Conservation (phyloP, 2,888 invertebrate species). For the Drosophila paramelanica region DNA sequence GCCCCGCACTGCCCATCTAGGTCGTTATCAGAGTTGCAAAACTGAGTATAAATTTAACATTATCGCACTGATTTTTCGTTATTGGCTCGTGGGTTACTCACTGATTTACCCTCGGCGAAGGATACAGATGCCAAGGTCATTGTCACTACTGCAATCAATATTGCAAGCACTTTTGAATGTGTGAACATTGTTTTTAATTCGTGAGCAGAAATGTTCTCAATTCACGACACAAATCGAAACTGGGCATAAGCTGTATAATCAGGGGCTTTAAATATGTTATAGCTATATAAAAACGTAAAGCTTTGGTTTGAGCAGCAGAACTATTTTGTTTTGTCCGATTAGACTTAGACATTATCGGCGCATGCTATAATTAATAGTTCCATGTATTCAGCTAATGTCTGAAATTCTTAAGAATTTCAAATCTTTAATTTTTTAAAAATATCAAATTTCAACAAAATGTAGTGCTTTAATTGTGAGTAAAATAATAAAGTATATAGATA, state of each 20-base stretch:
- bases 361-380: too few relatives aligned
- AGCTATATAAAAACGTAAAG: too few relatives aligned
- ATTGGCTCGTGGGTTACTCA: neutral
- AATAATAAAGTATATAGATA: too few relatives aligned
- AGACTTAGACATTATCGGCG: too few relatives aligned
- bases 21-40: neutral
- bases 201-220: neutral
- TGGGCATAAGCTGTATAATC: neutral
- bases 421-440: too few relatives aligned
- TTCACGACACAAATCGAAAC: neutral
- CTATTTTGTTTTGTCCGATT: too few relatives aligned
- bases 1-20: neutral
- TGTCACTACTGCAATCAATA: neutral
- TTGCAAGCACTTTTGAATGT: neutral
- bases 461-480: too few relatives aligned
- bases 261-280: too few relatives aligned
- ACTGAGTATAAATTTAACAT: neutral
- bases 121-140: neutral
- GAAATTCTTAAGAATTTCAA: too few relatives aligned
- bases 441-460: too few relatives aligned
- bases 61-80: neutral
- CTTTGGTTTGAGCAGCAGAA: too few relatives aligned
- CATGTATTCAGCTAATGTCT: too few relatives aligned
- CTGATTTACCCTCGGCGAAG: neutral
- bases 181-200: neutral